These are phyloP conservation scores for Manis pentadactyla DNA, from an alignment of 2,797 vertebrate genomes.

Conservation along the genomic window DNA sequence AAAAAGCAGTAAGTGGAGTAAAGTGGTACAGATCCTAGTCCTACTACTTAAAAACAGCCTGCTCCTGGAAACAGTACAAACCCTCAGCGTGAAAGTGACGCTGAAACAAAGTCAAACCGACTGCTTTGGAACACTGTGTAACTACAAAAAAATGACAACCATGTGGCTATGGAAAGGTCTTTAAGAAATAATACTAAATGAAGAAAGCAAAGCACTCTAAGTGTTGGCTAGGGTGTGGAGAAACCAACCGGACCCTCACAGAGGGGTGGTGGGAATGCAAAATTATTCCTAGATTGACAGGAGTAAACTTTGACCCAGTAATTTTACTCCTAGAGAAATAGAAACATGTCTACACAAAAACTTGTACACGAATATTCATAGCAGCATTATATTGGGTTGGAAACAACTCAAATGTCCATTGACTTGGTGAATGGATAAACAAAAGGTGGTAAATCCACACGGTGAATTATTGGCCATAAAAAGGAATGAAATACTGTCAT, in stretches of 20 bases:
- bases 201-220: not conserved
- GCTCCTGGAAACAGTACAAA: slow-evolving; percentile 2
- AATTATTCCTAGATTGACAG: not conserved
- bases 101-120: not conserved
- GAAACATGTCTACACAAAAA: not conserved
- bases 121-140: not conserved
- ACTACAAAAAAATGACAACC: not conserved
- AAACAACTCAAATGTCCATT: not conserved
- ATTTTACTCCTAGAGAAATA: not conserved
- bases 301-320: not conserved
- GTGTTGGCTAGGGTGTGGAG: not conserved
- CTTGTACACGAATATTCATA: not conserved
- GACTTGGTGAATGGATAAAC: not conserved
- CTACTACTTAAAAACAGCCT: not conserved
- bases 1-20: not conserved
- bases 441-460: not conserved
- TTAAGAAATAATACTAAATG: not conserved
- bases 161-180: not conserved
- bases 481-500: not conserved
- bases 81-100: not conserved
- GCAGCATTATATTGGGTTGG: not conserved
- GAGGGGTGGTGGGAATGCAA: not conserved
- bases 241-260: not conserved
- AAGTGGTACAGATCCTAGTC: not conserved
- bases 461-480: not conserved